phyloP scores from a whole-genome alignment of 2,113 vertebrate species.

The Pithys albifrons region DNA sequence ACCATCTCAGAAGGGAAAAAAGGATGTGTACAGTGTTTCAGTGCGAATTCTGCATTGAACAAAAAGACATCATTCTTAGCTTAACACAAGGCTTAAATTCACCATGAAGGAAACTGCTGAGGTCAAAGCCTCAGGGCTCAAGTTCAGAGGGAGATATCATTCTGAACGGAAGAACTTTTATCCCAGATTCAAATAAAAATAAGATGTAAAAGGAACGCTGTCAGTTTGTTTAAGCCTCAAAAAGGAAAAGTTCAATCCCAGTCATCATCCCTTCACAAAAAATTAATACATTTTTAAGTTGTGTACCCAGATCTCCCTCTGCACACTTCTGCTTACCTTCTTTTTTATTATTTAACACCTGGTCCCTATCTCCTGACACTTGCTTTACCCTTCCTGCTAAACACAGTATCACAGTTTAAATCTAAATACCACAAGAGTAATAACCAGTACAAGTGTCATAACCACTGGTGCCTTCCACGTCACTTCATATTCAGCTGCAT shows the following conservation, averaged over 20 bases:
- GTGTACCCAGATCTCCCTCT: not conserved
- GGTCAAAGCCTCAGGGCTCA: not conserved
- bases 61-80: conserved; percentile 54
- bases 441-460: not conserved
- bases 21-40: conserved; percentile 15
- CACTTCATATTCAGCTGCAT: not conserved
- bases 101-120: conserved; percentile 20
- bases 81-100: conserved; percentile 63
- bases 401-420: not conserved
- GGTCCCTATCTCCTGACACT: not conserved
- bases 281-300: not conserved
- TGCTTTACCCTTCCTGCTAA: not conserved
- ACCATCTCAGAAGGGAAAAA: conserved; percentile 14
- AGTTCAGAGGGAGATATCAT: not conserved
- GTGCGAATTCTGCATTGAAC: not conserved
- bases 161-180: not conserved
- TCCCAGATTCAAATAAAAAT: not conserved
- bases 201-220: not conserved
- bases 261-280: not conserved
- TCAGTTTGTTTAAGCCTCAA: conserved; percentile 6
- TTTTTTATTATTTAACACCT: not conserved
- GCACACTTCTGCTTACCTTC: not conserved
- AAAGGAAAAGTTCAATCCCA: not conserved
- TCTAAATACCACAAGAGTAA: not conserved
- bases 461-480: not conserved